phyloP scores from a whole-genome alignment of 1,140 invertebrate species.

The Drosophila hydei region DNA sequence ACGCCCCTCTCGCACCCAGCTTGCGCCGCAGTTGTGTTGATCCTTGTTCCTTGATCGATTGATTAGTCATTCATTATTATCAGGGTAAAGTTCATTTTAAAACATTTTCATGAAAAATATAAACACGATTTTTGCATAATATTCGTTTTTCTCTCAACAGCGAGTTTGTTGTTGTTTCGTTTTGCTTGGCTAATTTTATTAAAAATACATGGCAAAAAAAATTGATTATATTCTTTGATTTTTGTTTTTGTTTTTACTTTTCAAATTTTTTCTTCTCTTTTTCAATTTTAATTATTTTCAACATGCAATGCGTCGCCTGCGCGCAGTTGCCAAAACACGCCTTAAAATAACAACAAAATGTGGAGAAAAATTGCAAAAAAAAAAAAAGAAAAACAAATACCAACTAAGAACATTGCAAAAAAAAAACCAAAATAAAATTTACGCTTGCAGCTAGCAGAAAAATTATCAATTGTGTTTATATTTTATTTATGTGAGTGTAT shows the following conservation, averaged over 20 bases:
- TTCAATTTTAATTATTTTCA: constrained; percentile 7
- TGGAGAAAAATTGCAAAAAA: constrained; percentile 3
- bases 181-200: constrained; percentile 49
- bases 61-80: constrained; percentile 18
- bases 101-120: constrained; percentile 68
- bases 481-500: constrained; percentile 65
- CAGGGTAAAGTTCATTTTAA: constrained; percentile 39
- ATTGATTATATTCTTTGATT: constrained; percentile 40
- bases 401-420: constrained; percentile 10
- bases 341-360: constrained; percentile 13
- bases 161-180: constrained; percentile 23
- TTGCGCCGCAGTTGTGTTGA: background rate
- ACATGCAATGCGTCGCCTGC: constrained; percentile 47
- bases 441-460: constrained; percentile 42
- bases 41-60: constrained; percentile 20
- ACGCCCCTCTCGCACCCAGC: background rate
- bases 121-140: constrained; percentile 53
- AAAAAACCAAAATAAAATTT: constrained; percentile 28
- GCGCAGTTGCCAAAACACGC: constrained; percentile 37
- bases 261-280: constrained; percentile 3
- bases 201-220: constrained; percentile 52
- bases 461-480: constrained; percentile 42
- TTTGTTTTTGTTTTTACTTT: background rate
- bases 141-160: constrained; percentile 19
- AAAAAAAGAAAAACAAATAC: constrained; percentile 4